phyloP scores from a whole-genome alignment of 1,140 invertebrate species.

The Achatina immaculata region DNA sequence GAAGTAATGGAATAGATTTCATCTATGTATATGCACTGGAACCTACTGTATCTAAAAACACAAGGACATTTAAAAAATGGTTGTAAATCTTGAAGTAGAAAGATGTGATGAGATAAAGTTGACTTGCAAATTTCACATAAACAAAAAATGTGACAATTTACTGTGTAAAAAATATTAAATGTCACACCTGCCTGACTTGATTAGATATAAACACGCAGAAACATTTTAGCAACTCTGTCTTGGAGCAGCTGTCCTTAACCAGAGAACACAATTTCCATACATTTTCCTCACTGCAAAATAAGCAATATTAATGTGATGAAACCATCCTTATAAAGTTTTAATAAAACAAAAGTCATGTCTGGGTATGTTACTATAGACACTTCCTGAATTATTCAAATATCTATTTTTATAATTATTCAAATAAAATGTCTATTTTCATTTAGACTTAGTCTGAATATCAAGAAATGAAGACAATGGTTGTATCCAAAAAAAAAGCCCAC shows the following conservation, averaged over 20 bases:
- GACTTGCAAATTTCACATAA: background rate
- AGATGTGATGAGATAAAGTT: background rate
- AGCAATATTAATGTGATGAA: no score
- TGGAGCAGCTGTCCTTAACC: conserved; percentile 14
- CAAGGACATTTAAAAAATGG: background rate
- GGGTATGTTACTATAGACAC: no score
- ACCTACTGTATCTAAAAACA: background rate
- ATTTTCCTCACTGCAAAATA: conserved; percentile 33
- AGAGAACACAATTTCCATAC: conserved; percentile 32
- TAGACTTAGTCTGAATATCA: no score
- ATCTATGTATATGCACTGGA: background rate
- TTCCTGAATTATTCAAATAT: no score
- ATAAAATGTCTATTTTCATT: no score
- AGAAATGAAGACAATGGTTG: no score
- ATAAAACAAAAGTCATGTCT: no score
- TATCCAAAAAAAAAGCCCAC: no score
- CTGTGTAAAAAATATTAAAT: background rate
- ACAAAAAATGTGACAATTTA: background rate
- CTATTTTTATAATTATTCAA: no score
- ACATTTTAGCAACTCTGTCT: background rate
- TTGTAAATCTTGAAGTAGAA: background rate
- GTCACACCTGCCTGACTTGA: conserved; percentile 7
- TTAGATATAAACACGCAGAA: conserved; percentile 33
- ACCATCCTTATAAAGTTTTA: no score
- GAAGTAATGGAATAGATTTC: no score